Evolutionary conservation across 2,888 invertebrate genomes (phyloP).

Genomic region (Dasysyrphus albostriatus): DNA sequence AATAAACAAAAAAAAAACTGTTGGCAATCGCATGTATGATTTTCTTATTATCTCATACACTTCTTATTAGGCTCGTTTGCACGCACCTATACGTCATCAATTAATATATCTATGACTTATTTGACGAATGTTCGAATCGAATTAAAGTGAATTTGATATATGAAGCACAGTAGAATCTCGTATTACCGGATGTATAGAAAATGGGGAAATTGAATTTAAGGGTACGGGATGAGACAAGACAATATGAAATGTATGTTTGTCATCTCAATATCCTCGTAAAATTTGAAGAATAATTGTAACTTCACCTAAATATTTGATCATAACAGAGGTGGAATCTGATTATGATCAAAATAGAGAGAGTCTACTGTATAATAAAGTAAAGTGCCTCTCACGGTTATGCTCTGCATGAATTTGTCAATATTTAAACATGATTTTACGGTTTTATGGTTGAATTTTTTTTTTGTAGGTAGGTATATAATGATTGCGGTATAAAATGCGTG

Average conservation of each 20-base stretch:
- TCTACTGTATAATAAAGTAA: conserved; percentile 28
- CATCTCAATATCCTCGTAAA: no score
- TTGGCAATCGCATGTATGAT: conserved; percentile 29
- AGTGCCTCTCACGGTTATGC: conserved; percentile 43
- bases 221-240: no score
- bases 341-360: not conserved
- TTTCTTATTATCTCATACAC: not conserved
- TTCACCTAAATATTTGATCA: no score
- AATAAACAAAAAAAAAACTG: conserved; percentile 53
- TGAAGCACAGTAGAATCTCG: not conserved
- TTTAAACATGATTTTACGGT: conserved; percentile 46
- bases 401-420: conserved; percentile 64
- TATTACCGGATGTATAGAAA: not conserved
- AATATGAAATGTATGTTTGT: no score
- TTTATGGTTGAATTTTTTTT: conserved; percentile 21
- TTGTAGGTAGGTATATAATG: not conserved
- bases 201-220: not conserved
- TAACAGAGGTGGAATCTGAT: no score
- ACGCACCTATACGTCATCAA: conserved; percentile 30
- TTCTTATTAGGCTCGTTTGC: conserved; percentile 27
- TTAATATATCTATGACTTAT: conserved; percentile 48
- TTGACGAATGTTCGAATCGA: conserved; percentile 46
- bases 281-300: no score
- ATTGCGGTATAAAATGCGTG: conserved; percentile 28
- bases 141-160: conserved; percentile 56